Evolutionary conservation across 2,797 vertebrate species (phyloP).

Genomic region (Okamejei kenojei): DNA sequence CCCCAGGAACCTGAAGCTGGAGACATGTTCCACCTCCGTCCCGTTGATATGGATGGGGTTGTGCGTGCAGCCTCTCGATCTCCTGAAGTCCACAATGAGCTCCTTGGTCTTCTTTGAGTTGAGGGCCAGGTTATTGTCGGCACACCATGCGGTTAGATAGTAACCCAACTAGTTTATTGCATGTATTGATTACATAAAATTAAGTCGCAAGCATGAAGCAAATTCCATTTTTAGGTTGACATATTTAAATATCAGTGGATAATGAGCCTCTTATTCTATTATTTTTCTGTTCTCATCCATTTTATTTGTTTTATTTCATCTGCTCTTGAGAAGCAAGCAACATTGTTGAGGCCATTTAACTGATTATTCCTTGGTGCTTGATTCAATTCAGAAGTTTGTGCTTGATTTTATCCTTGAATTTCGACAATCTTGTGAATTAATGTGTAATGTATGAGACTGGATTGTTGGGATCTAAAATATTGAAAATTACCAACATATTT

Average conservation of each 20-base stretch:
- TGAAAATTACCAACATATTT: background rate
- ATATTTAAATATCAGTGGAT: background rate
- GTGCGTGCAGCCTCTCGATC: too few species aligned
- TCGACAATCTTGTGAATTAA: background rate
- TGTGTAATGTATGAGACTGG: background rate
- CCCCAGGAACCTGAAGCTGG: too few species aligned
- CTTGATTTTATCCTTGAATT: background rate
- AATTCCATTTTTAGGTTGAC: background rate
- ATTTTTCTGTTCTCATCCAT: background rate
- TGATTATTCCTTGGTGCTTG: background rate
- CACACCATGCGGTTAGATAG: too few species aligned
- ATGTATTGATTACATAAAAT: background rate
- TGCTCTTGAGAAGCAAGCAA: background rate
- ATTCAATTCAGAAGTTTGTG: background rate
- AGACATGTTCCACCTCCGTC: too few species aligned
- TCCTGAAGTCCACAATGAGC: too few species aligned
- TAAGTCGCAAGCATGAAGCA: background rate
- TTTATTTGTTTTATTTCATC: background rate
- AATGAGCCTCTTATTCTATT: background rate
- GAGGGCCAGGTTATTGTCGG: too few species aligned
- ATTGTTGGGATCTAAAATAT: background rate
- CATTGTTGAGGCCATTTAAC: background rate
- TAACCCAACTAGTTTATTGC: background rate
- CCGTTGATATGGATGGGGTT: too few species aligned
- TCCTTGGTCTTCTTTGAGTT: too few species aligned